phyloP scores from a whole-genome alignment of 2,888 invertebrate genomes.

The Ariolimax columbianus region DNA sequence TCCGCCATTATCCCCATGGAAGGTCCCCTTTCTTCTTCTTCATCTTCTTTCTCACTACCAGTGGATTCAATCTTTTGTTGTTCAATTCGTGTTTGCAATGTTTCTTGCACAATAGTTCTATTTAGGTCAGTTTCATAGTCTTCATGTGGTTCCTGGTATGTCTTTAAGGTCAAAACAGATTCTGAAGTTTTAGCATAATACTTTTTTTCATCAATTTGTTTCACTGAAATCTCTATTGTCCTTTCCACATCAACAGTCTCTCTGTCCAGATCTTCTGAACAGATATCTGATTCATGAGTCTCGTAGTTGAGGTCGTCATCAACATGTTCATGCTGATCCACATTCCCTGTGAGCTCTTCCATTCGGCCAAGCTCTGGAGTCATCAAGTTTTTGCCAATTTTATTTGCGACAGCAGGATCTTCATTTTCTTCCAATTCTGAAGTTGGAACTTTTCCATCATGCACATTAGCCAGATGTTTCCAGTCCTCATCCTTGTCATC shows the following conservation, averaged over 20 bases:
- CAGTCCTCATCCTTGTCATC: not conserved
- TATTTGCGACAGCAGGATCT: not conserved
- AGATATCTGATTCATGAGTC: not conserved
- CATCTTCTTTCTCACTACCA: not conserved
- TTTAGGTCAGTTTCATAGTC: conserved; percentile 33
- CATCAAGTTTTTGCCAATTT: not conserved
- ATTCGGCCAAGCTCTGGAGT: not conserved
- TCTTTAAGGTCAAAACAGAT: not conserved
- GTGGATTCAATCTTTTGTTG: not conserved
- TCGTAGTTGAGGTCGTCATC: not conserved
- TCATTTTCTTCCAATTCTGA: conserved; percentile 7
- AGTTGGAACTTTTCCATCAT: not conserved
- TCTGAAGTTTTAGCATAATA: not conserved
- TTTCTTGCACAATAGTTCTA: conserved; percentile 40
- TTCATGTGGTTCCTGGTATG: not conserved
- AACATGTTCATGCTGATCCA: not conserved
- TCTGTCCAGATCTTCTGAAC: not conserved
- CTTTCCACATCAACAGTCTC: not conserved
- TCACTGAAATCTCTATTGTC: not conserved
- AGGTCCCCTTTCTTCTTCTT: conserved; percentile 20
- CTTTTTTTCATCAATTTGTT: not conserved
- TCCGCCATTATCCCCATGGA: conserved; percentile 50
- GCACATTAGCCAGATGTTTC: not conserved
- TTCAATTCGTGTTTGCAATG: conserved; percentile 31
- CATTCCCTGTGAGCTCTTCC: not conserved